Evolutionary conservation across 2,113 vertebrate genomes (phyloP), one percentile per base, ranked within the genome.

Genomic region (Amia ocellicauda): DNA sequence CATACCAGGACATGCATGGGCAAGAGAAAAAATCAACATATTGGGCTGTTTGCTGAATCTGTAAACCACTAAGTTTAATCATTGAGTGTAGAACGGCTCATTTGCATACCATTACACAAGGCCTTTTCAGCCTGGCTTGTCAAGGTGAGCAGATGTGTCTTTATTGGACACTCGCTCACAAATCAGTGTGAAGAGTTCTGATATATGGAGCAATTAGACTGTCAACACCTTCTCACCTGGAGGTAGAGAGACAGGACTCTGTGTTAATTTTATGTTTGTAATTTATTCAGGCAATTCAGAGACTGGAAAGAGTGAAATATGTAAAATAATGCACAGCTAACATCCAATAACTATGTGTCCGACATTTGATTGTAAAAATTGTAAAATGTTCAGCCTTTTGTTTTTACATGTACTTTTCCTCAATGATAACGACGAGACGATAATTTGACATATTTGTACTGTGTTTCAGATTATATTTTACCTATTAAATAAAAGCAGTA

Each of bases 61-160:
- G 45, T 19, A 47, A 47, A 51, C 50, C 19, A 62, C 26, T 20
- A n/a, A 22, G 5, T 22, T 36, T 3, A 52, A 40, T 28, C 26
- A 22, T 17, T 29, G 26, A 11, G 10, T 2, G 26, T 16, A 5
- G 3, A 7, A 2, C 41, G 7, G 40, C 64, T 73, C 52, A 75
- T 78, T 73, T 77, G 64, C 70, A 66, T 63, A 57, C 51, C 58
- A 70, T 64, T 62, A 62, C 74, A 78, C 8, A 69, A 72, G 62
- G 60, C 54, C 22, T 47, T 42, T 26, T 10, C 16, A 16, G 45
- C 28, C 26, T 75, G 68, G 64, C 67, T 26, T 62, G 69, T 47
- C 64, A 73, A 63, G 69, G 67, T 52, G 70, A 79, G 74, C 76
- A 78, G 71, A 73, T 76, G 74, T 47, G 66, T 22, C 63, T 62